phyloP scores from a whole-genome alignment of 2,113 vertebrate genomes.

The Phaetusa simplex region DNA sequence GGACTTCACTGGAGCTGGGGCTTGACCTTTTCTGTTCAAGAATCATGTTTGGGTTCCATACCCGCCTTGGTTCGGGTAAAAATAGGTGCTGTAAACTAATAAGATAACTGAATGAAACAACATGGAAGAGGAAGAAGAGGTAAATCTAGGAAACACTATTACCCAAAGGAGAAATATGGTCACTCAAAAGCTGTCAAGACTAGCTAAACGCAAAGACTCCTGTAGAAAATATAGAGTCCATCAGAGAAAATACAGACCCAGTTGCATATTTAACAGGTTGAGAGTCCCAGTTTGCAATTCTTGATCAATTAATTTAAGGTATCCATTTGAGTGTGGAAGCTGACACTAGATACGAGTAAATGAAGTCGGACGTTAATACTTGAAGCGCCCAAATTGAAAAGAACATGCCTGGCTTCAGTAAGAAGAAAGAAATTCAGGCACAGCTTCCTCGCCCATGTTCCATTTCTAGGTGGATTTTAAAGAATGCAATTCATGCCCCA shows the following conservation, averaged over 20 bases:
- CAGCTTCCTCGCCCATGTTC: not conserved
- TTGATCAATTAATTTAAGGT: constrained; percentile 9
- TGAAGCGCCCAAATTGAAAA: not conserved
- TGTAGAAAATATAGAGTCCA: not conserved
- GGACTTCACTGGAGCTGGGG: not conserved
- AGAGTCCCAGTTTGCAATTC: not conserved
- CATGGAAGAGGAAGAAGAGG: not conserved
- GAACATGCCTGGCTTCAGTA: not conserved
- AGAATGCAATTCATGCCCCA: constrained; percentile 35
- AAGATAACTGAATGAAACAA: not conserved
- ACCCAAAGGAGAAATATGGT: not conserved
- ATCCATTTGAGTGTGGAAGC: not conserved
- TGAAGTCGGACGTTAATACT: not conserved
- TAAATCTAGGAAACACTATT: not conserved
- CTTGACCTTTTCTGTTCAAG: not conserved
- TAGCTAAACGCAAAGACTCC: not conserved
- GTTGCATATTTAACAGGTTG: not conserved
- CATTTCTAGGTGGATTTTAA: not conserved
- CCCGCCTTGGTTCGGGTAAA: not conserved
- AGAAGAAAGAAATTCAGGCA: not conserved
- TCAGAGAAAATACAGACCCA: not conserved
- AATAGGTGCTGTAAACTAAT: not conserved
- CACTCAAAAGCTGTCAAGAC: not conserved
- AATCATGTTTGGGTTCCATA: accelerated
- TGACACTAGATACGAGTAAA: not conserved